Evolutionary conservation across 1,140 invertebrate species (phyloP).

Genomic region (Euura lappo): DNA sequence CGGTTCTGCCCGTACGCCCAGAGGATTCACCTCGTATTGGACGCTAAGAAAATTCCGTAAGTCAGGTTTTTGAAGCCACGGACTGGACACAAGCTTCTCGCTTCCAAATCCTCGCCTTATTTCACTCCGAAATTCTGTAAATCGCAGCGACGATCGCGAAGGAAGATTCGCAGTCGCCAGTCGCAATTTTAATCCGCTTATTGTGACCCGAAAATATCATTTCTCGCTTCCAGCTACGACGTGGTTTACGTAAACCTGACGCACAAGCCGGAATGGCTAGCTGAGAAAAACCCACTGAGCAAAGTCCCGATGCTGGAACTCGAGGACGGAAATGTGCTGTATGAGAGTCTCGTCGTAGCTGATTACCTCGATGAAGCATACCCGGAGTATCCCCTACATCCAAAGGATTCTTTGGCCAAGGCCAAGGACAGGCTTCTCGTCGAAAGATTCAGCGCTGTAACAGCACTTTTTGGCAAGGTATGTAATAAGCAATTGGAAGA

Average conservation of each 20-base stretch:
- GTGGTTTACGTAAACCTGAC: constrained; percentile 84
- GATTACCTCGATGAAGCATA: constrained; percentile 88
- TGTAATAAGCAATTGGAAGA: neutral
- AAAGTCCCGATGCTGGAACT: constrained; percentile 86
- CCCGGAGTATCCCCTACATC: constrained; percentile 69
- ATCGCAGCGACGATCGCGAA: too few species aligned
- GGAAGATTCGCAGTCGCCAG: too few species aligned
- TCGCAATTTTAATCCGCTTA: too few species aligned
- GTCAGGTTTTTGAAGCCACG: constrained; percentile 34
- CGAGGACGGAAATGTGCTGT: constrained; percentile 70
- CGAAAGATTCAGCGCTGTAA: constrained; percentile 66
- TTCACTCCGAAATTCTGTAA: too few species aligned
- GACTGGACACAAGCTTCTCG: too few species aligned
- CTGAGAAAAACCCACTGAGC: constrained; percentile 72
- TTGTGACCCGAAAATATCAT: too few species aligned
- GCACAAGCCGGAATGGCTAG: constrained; percentile 85
- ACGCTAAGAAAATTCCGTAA: constrained; percentile 84
- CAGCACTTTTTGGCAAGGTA: constrained; percentile 53
- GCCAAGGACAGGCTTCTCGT: constrained; percentile 83
- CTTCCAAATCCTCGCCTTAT: too few species aligned
- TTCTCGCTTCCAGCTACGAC: constrained; percentile 69
- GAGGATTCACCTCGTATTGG: constrained; percentile 79
- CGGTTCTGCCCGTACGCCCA: constrained; percentile 91
- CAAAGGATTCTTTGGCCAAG: constrained; percentile 75
- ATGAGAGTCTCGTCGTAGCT: constrained; percentile 81